phyloP scores from a whole-genome alignment of 2,888 invertebrate species.

The Metopia argyrocephala region DNA sequence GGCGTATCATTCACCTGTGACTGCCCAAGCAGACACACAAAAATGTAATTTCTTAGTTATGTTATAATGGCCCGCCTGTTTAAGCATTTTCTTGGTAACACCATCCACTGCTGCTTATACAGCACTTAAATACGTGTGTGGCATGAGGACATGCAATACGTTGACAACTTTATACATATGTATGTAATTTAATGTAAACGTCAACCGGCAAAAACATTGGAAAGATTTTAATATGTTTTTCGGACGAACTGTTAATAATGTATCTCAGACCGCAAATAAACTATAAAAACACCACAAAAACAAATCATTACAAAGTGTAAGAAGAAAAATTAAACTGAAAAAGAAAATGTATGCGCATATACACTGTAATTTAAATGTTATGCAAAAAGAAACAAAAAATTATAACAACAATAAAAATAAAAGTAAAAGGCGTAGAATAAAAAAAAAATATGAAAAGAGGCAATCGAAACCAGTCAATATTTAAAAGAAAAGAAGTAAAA shows the following conservation, averaged over 20 bases:
- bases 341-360: slow-evolving; percentile 15
- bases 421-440: slow-evolving; percentile 36
- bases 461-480: not conserved
- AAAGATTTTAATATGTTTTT: not conserved
- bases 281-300: not conserved
- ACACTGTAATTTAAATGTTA: slow-evolving; percentile 36
- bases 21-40: not conserved
- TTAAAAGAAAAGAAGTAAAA: not conserved
- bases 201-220: slow-evolving; percentile 19
- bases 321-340: not conserved
- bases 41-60: not conserved
- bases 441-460: slow-evolving; percentile 8
- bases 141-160: not conserved
- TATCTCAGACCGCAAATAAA: too few relatives aligned
- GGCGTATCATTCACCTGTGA: too few relatives aligned
- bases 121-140: not conserved
- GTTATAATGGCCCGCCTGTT: not conserved
- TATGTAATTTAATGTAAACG: not conserved
- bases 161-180: too few relatives aligned
- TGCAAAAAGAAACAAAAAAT: slow-evolving; percentile 17
- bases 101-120: not conserved
- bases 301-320: too few relatives aligned
- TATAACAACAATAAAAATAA: not conserved
- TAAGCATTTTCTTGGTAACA: not conserved
- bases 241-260: not conserved